Evolutionary conservation across 2,797 vertebrate genomes (phyloP).

Genomic region (Syngnathus rostellatus): DNA sequence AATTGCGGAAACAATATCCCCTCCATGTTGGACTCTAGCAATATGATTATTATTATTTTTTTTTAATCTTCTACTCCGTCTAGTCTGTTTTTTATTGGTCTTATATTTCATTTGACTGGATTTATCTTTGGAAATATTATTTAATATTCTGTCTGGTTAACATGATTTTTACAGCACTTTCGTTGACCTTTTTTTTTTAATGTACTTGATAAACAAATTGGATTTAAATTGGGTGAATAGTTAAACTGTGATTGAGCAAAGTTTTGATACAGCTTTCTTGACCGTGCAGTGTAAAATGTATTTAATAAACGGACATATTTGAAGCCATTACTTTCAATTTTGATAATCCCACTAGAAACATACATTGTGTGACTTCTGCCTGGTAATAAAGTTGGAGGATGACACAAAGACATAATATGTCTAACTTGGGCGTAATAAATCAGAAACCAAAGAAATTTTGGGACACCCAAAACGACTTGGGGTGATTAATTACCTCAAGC

Average conservation of each 20-base stretch:
- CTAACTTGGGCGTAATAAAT: slow-evolving; percentile 20
- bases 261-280: background rate
- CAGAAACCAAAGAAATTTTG: slow-evolving; percentile 25
- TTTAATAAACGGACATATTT: background rate
- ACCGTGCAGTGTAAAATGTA: no score
- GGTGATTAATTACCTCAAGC: slow-evolving; percentile 24
- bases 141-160: background rate
- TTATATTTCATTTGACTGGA: background rate
- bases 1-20: background rate
- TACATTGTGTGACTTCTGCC: background rate
- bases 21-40: background rate
- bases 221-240: background rate
- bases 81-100: background rate
- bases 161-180: background rate
- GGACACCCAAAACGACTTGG: no score
- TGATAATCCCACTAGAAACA: background rate
- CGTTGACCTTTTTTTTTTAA: background rate
- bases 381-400: slow-evolving; percentile 1
- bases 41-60: no score
- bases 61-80: background rate
- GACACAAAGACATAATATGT: slow-evolving; percentile 8
- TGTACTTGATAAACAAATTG: no score
- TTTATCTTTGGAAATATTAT: background rate
- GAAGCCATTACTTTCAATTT: background rate
- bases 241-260: background rate